Evolutionary conservation across 2,797 vertebrate species (phyloP), one percentile per base, ranked within the genome.

Genomic region (Agapornis canus): DNA sequence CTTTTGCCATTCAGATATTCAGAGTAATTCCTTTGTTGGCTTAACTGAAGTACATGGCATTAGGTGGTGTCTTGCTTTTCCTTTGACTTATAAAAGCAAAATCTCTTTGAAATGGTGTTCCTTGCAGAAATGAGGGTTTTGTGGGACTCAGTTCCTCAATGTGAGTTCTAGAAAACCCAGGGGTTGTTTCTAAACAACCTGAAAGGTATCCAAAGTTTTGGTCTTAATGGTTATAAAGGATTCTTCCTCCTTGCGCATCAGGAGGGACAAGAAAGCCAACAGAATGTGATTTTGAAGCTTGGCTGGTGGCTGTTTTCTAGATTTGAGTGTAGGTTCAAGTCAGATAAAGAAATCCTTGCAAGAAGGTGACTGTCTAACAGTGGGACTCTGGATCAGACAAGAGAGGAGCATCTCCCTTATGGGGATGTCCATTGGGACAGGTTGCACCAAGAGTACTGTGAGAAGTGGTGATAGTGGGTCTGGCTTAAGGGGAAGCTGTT

Each of bases 361-460:
- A 71, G 47, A 19, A 37, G n/a, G 19, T 45, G 37, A 26, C 20
- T 0, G 2, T 29, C 19, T 6, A 10, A 66, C 15, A 13, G 15
- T 9, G 27, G 8, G 12, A 47, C 9, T 64, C 2, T 3, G 9
- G 25, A 12, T 11, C 4, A 3, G 40, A 10, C 9, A 3, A 5
- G 59, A 66, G 39, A 35, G 45, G 13, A 54, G 3, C 20, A 16
- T 27, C 26, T n/a, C 31, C 47, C 51, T 19, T n/a, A 12, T 29
- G 29, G 15, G 23, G 19, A 26, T 29, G 42, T 51, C 29, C n/a
- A 70, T n/a, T 1, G 11, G 43, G 51, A 19, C 29, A 16, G 11
- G 17, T n/a, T 21, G 27, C 31, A 22, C 23, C 23, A 17, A 19
- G 31, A 3, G 18, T 4, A 2, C 13, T 5, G 4, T 0, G 0